A percentile compares a stretch with the other conserved stretches of the same genome.
Conservation (phyloP, 2,113 vertebrate genomes). For the Raja brachyura region DNA sequence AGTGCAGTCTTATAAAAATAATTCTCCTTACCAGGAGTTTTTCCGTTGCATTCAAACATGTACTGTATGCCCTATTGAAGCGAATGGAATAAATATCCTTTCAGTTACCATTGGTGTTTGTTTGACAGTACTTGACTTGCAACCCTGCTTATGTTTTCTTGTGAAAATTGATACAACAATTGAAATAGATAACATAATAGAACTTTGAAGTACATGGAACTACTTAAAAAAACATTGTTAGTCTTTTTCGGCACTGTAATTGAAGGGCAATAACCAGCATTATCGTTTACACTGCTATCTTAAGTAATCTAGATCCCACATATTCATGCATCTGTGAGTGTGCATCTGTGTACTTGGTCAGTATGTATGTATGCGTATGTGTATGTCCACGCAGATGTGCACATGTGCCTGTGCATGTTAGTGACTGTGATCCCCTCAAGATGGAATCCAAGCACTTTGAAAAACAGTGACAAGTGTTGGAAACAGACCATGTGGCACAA, state of each 20-base stretch:
- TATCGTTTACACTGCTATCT: background rate
- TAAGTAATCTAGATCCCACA: background rate
- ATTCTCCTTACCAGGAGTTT: background rate
- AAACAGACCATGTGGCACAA: conserved; percentile 5
- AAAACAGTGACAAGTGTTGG: conserved; percentile 9
- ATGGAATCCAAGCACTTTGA: conserved; percentile 29
- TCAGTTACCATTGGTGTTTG: background rate
- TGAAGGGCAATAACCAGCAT: background rate
- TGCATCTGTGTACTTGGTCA: too few relatives aligned
- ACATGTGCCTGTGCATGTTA: too few relatives aligned
- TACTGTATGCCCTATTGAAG: background rate
- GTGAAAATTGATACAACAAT: background rate
- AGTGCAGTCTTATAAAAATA: background rate
- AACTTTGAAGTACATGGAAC: background rate
- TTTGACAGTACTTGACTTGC: background rate
- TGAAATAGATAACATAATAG: background rate
- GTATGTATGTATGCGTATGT: background rate
- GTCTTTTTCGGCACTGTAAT: background rate
- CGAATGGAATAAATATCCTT: background rate
- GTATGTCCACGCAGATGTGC: background rate
- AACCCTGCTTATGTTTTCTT: background rate
- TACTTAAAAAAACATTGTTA: background rate
- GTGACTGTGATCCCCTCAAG: background rate
- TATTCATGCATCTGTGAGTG: too few relatives aligned
- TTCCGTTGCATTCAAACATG: background rate